Evolutionary conservation across 2,888 invertebrate genomes (phyloP).

Genomic region (Tipula unca): DNA sequence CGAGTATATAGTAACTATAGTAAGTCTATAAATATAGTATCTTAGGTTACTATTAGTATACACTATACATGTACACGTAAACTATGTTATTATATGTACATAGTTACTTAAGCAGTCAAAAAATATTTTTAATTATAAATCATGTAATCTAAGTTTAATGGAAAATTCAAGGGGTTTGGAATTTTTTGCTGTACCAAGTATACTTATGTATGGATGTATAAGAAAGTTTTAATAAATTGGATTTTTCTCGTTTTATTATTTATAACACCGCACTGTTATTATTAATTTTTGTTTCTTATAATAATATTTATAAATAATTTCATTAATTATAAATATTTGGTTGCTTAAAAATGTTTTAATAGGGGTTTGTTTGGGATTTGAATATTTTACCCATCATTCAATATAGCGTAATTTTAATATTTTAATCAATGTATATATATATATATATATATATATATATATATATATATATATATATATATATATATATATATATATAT

Average conservation of each 20-base stretch:
- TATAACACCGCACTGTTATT: background rate
- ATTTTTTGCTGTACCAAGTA: background rate
- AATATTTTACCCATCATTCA: background rate
- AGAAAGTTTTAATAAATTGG: background rate
- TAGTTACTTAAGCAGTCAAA: background rate
- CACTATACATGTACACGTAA: no score
- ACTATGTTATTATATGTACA: background rate
- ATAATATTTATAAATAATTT: background rate
- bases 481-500: no score
- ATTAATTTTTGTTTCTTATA: background rate
- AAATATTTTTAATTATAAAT: conserved; percentile 14
- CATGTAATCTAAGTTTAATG: background rate
- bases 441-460: no score
- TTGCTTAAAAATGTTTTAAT: background rate
- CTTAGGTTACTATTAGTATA: no score
- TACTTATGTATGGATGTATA: background rate
- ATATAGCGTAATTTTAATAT: background rate
- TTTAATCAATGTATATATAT: no score
- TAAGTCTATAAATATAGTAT: no score
- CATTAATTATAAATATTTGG: background rate
- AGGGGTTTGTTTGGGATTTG: background rate
- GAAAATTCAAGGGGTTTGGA: background rate
- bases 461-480: no score
- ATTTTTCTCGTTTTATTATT: background rate
- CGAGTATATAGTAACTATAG: no score